Evolutionary conservation across 2,113 vertebrate species (phyloP), one percentile per base, ranked within the genome.

Genomic region (Dasypus novemcinctus): DNA sequence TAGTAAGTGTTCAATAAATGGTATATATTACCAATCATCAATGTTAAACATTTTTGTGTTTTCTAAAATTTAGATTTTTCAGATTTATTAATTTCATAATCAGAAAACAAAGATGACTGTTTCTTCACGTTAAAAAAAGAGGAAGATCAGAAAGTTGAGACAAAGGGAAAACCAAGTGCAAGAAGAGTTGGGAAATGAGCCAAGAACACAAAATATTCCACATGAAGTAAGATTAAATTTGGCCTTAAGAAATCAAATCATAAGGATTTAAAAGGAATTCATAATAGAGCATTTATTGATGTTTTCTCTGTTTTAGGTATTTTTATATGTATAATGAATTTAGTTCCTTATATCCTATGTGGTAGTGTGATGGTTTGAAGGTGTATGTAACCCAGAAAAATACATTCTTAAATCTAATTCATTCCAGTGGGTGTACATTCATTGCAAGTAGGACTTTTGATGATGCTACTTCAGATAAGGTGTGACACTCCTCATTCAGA

Each of bases 31-130:
- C 79, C 43, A 89, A n/a, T 80, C 80, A 68, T 75, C 41, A 43
- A 59, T 36, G 14, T 12, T 82, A 12, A 2, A 80, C 3, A 66
- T 68, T 90, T 90, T 7, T 57, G 25, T 80, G 71, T 61, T 85
- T 95, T 57, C 14, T 1, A 46, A 31, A 59, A 63, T 90, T 90
- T 64, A 85, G 14, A 85, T 64, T 33, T 38, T 74, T 10, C 14
- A 72, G 20, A 49, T 72, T 57, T 90, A 64, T 85, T 90, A 72
- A 85, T 90, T 93, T 72, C 43, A 49, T 72, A 57, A 79, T 74
- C 21, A 90, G 72, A 79, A 85, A 89, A n/a, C 46, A 36, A 57
- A 81, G 36, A 79, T 85, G 63, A 90, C 29, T 72, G 85, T 20
- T 79, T 84, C 63, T 2, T 78, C 57, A 85, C 41, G 54, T 69